Base-by-base conservation (phyloP, 1,140 invertebrate species). In the Hesperophylax magnus region DNA sequence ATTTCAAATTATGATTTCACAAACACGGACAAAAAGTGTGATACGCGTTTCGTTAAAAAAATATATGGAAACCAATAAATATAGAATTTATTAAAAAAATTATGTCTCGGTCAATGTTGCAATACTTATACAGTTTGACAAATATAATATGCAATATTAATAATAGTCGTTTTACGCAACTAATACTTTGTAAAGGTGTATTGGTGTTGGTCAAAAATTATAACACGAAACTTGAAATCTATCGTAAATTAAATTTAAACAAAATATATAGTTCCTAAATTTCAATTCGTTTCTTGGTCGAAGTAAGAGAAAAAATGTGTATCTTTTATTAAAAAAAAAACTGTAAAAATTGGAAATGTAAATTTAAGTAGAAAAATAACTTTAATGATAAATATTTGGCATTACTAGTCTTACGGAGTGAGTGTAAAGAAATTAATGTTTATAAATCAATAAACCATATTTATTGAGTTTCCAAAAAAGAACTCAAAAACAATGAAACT, bases 391-490 rank as follows among this genome's bases (percentile, higher is more conserved):
- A 81, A 79, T 80, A 84, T 81, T 81, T 82, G 77, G 77, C 77
- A 78, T 78, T 78, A 56, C 39, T 78, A 78, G 77, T 54, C 39
- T 67, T 78, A 78, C 31, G 75, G 58, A 61, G 58, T 77, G 75
- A 79, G 52, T 79, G 39, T 56, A 54, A 75, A 39, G 72, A 79
- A 71, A 17, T 53, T 65, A 65, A 77, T 77, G 34, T 77, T 77
- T 76, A 60, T 47, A 61, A 79, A 79, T 72, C 72, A 72, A 72
- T 60, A 60, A 71, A 81, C 72, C 78, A 77, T 84, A 84, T 84
- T 84, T 84, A 84, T 84, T 84, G 83, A 76, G 80, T 82, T 84
- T 82, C 83, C 82, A 67, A 79, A 80, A 75, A 77, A 79, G 79
- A 63, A 78, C 61, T 79, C 78, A 79, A 80, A 80, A 80, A 76